These are phyloP conservation scores for Hirundichthys speculiger DNA, from an alignment of 2,113 vertebrate species.

Conservation along the genomic window DNA sequence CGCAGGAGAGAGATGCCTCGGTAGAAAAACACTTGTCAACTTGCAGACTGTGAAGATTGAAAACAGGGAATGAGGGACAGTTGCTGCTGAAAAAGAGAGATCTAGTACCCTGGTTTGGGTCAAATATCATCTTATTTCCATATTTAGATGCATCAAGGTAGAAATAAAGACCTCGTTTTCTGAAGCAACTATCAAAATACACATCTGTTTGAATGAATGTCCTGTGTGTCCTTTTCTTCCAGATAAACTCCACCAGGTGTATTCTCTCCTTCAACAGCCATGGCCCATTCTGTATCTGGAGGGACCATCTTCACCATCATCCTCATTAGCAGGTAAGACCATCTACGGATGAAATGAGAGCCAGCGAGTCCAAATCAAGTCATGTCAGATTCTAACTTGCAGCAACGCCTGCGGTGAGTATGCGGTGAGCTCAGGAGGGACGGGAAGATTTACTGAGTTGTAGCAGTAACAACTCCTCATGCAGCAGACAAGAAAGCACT, in stretches of 20 bases:
- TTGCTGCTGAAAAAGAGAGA: no score
- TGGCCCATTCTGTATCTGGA: conserved; percentile 65
- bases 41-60: conserved; percentile 22
- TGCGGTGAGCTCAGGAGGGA: neutral
- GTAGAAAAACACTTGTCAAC: conserved; percentile 9
- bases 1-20: conserved; percentile 7
- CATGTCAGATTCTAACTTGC: conserved; percentile 34
- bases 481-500: conserved; percentile 10
- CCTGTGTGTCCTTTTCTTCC: conserved; percentile 46
- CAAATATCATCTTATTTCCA: neutral
- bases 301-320: conserved; percentile 69
- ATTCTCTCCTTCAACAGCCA: conserved; percentile 55
- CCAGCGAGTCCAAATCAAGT: conserved; percentile 27
- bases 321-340: conserved; percentile 79
- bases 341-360: conserved; percentile 17
- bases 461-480: conserved; percentile 22
- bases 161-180: neutral
- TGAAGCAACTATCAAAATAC: neutral
- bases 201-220: conserved; percentile 23
- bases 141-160: neutral
- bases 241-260: conserved; percentile 72
- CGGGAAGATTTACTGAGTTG: neutral
- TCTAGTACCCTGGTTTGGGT: no score
- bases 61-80: conserved; percentile 14
- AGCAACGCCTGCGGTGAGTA: conserved; percentile 1